Percentiles rank a stretch among this genome's conserved stretches.
phyloP scores from a whole-genome alignment of 2,113 vertebrate genomes.

The Fregetta grallaria region DNA sequence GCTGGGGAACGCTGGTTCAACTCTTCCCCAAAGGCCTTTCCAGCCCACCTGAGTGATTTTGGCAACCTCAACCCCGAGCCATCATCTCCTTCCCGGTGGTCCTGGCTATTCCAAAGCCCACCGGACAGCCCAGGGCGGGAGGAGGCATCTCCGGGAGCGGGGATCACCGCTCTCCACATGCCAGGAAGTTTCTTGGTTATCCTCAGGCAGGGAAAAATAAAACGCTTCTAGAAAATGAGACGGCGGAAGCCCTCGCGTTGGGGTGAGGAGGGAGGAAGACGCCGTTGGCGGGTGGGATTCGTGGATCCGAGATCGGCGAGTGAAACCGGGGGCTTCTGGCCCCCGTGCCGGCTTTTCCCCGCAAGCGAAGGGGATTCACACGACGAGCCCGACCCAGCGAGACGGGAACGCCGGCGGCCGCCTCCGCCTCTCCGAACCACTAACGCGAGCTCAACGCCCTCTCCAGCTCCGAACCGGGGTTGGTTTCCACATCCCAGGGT shows the following conservation, averaged over 20 bases:
- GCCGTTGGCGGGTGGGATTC: not conserved
- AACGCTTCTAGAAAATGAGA: accelerated
- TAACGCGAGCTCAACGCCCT: not conserved
- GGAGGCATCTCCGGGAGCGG: not conserved
- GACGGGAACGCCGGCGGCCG: not conserved
- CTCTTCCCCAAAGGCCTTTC: not conserved
- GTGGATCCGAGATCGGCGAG: not conserved
- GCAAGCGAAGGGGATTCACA: not conserved
- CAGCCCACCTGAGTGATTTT: not conserved
- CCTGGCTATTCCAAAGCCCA: not conserved
- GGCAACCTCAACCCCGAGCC: not conserved
- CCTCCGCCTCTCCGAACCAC: not conserved
- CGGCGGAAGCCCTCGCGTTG: not conserved
- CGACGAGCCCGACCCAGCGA: accelerated
- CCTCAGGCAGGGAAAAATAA: not conserved
- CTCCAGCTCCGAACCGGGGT: not conserved
- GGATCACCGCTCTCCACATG: not conserved
- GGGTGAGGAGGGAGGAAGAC: not conserved
- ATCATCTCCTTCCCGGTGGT: not conserved
- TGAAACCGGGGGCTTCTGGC: not conserved
- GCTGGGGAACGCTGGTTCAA: not conserved
- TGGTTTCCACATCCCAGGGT: not conserved
- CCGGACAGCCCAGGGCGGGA: not conserved
- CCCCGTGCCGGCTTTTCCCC: not conserved
- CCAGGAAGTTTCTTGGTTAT: not conserved